Conservation (phyloP, 2,888 invertebrate species). For the Pristionchus fissidentatus region DNA sequence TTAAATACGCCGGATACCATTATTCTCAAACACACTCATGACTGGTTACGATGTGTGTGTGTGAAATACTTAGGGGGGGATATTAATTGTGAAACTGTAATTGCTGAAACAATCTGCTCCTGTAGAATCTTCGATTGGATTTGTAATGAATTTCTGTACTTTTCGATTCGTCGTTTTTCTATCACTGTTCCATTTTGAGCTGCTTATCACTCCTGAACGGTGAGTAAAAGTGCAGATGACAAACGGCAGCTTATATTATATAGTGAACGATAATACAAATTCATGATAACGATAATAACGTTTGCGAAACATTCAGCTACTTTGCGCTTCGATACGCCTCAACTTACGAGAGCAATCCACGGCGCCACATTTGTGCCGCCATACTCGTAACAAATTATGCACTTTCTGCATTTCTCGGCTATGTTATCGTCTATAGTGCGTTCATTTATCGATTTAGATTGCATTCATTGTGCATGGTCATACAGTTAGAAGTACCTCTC, state of each 20-base stretch:
- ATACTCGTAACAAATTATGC: neutral
- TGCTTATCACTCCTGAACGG: neutral
- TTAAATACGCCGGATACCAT: neutral
- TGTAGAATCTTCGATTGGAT: neutral
- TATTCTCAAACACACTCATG: neutral
- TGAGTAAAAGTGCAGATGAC: too few species aligned
- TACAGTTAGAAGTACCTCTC: too few species aligned
- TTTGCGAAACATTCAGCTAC: neutral
- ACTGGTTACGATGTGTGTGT: neutral
- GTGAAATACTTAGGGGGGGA: too few species aligned
- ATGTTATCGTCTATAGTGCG: neutral
- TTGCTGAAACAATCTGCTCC: too few species aligned
- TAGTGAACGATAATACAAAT: too few species aligned
- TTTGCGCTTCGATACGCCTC: neutral
- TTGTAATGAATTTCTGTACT: conserved; percentile 3
- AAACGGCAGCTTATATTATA: too few species aligned
- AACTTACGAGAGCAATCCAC: conserved; percentile 2
- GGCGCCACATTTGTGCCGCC: neutral
- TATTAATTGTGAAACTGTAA: too few species aligned
- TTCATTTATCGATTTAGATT: too few species aligned
- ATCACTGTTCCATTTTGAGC: neutral
- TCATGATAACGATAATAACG: too few species aligned
- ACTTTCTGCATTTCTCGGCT: neutral
- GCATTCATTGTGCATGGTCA: too few species aligned
- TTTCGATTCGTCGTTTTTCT: conserved; percentile 11